A percentile compares a stretch with the other conserved stretches of the same genome.
Evolutionary conservation across 2,113 vertebrate species (phyloP).

Genomic region (Lipophrys pholis): DNA sequence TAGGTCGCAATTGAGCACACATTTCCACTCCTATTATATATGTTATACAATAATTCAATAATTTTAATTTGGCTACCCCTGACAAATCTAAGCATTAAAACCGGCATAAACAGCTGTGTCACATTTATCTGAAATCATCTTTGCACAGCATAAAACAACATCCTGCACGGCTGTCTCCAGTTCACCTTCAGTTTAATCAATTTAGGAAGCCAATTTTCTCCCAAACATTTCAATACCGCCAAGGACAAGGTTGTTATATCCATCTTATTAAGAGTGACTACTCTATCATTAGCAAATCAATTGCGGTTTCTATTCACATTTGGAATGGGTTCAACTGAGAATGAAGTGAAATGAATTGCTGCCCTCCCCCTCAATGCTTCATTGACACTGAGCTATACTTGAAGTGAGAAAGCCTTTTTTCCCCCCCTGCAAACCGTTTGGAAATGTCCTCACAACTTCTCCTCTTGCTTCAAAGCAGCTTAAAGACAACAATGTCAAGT

Average conservation of each 20-base stretch:
- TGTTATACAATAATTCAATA: constrained; percentile 37
- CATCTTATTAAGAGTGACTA: constrained; percentile 62
- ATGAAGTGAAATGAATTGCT: constrained; percentile 37
- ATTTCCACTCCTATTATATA: constrained; percentile 40
- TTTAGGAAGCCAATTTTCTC: constrained; percentile 63
- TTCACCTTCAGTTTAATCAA: constrained; percentile 71
- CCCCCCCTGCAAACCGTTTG: constrained; percentile 43
- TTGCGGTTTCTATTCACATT: constrained; percentile 63
- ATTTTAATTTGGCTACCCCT: constrained; percentile 23
- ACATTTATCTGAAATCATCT: constrained; percentile 70
- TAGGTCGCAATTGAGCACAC: constrained; percentile 15
- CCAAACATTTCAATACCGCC: constrained; percentile 42
- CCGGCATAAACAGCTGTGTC: constrained; percentile 38
- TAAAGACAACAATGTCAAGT: constrained; percentile 73
- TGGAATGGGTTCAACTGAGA: constrained; percentile 45
- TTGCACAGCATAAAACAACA: constrained; percentile 58
- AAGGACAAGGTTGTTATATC: constrained; percentile 60
- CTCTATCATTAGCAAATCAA: constrained; percentile 77
- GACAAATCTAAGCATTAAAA: constrained; percentile 33
- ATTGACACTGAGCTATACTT: constrained; percentile 43
- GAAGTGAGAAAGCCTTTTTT: constrained; percentile 44
- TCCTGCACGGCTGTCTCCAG: constrained; percentile 51
- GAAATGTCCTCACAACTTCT: constrained; percentile 69
- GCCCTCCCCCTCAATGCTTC: constrained; percentile 56
- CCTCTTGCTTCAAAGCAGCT: constrained; percentile 65